Evolutionary conservation across 2,797 vertebrate species (phyloP), one percentile per base, ranked within the genome.

Genomic region (Numenius phaeopus): DNA sequence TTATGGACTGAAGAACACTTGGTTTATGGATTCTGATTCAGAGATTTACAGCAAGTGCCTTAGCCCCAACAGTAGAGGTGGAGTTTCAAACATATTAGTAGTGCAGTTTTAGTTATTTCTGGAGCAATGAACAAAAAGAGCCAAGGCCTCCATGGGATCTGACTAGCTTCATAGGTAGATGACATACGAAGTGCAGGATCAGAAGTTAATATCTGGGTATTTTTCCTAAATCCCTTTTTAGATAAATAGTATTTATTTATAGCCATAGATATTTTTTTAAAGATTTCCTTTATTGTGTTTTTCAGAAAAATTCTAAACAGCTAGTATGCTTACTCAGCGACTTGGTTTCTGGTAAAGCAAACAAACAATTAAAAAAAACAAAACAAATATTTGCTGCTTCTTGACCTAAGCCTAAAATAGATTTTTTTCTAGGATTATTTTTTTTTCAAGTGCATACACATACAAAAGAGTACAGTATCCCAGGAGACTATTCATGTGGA

Each of bases 231-330:
- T 24, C 3, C 0, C 2, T 20, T 66, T 65, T 62, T n/a, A 66
- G 10, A 26, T 19, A 72, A 67, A 52, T 67, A 62, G 8, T 29
- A 79, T 44, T 32, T 91, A 26, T 58, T 83, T 81, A 39, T 2
- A 37, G 7, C 34, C 11, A 34, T 29, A 57, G 1, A 5, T 19
- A 11, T 59, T 66, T 80, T 37, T 32, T 29, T 1, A 71, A 72
- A 59, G 0, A 2, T 54, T 70, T 44, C 0, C 0, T n/a, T 80
- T 32, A 47, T 6, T 40, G 18, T 23, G 15, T 19, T 62, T 93
- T 39, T 42, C 7, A 8, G 72, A 55, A 49, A 62, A 40, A 18
- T 16, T 12, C 15, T 49, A 21, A 78, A 46, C 3, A 61, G 2
- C 18, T 49, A 40, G 6, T 5, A 37, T 57, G 27, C 5, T 83